These are phyloP conservation scores for Eremophila alpestris DNA, from an alignment of 2,797 vertebrate species.

Conservation along the genomic window DNA sequence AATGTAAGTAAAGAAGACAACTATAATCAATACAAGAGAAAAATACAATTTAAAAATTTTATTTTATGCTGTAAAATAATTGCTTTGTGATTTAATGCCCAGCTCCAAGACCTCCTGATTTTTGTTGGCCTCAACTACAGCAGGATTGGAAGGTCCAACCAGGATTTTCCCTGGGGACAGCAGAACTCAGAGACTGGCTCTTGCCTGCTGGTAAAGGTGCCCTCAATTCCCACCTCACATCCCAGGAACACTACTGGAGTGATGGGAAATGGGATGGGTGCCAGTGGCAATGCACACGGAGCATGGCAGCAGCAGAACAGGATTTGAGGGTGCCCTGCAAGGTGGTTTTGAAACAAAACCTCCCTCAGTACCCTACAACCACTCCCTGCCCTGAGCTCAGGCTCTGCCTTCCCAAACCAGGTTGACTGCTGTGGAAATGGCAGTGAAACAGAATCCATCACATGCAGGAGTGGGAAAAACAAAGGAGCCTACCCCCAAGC, in stretches of 20 bases:
- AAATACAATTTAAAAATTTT: background rate
- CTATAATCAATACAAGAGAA: background rate
- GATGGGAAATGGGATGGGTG: background rate
- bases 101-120: background rate
- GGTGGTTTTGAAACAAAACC: background rate
- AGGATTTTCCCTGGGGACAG: background rate
- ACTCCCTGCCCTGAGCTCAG: fast-evolving
- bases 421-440: background rate
- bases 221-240: background rate
- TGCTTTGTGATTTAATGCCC: background rate
- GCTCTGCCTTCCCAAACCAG: background rate
- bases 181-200: fast-evolving
- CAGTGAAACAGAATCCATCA: background rate
- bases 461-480: fast-evolving
- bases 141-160: background rate
- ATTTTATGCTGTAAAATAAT: background rate
- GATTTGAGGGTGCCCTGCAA: background rate
- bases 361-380: background rate
- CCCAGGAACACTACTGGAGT: background rate
- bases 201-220: background rate
- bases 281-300: fast-evolving
- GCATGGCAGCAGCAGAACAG: background rate
- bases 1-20: background rate
- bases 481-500: background rate
- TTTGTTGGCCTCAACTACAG: background rate